Conservation (phyloP, 2,888 invertebrate species). For the Callinectes sapidus region DNA sequence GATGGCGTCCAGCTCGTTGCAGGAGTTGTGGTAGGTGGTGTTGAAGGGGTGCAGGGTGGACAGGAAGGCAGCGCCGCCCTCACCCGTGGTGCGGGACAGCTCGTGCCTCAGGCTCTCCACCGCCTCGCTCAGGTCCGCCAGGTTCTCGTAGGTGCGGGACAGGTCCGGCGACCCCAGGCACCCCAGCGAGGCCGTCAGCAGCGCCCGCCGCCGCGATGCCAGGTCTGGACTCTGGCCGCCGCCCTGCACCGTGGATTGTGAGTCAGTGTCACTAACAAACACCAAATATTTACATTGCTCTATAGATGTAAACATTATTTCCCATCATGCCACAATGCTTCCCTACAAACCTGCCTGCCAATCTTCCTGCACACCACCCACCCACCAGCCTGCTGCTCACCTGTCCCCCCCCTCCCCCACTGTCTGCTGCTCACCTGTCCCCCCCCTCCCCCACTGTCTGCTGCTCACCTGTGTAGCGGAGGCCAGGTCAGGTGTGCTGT, state of each 20-base stretch:
- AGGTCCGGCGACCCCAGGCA: conserved; percentile 67
- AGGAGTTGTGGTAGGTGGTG: conserved; percentile 60
- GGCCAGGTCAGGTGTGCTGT: conserved; percentile 75
- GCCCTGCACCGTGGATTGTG: conserved; percentile 34
- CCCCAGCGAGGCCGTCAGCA: conserved; percentile 68
- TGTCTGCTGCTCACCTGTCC: background rate
- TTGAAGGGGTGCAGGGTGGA: conserved; percentile 56
- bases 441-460: too few relatives aligned
- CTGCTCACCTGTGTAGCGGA: conserved; percentile 66
- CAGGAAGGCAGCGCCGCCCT: conserved; percentile 46
- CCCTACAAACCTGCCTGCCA: background rate
- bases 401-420: too few relatives aligned
- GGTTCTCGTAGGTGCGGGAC: conserved; percentile 72
- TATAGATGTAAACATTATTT: background rate
- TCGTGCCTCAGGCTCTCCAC: conserved; percentile 71
- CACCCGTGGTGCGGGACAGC: conserved; percentile 61
- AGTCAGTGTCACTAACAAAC: background rate
- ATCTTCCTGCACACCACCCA: background rate
- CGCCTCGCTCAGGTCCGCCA: conserved; percentile 70
- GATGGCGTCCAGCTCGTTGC: conserved; percentile 69
- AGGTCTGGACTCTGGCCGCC: conserved; percentile 59
- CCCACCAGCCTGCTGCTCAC: background rate
- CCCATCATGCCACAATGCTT: background rate
- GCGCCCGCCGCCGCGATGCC: conserved; percentile 62
- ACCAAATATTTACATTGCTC: background rate